Base-by-base conservation (phyloP, 1,140 invertebrate species). In the Rhopalosiphum maidis region DNA sequence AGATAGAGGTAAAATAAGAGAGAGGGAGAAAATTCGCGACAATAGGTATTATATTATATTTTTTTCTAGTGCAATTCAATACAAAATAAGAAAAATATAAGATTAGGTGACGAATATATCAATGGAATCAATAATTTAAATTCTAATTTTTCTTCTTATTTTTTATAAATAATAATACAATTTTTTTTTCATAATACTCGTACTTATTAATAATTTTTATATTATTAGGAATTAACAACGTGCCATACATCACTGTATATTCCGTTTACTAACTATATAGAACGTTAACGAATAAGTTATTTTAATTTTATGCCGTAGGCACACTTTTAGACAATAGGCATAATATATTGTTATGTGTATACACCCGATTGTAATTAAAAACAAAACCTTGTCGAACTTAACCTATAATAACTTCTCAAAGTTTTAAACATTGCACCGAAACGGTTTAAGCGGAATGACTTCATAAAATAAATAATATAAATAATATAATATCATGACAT, bases 41-140 rank as follows among this genome's bases (percentile, higher is more conserved):
- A 35, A 87, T 87, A 23, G 86, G 30, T 77, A 68, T 68, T 68
- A 11, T 30, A 77, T 87, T 87, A 87, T 87, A 51, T 87, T 87
- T 30, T 48, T 48, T 48, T 7, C 77, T 4, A 5, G 77, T 37
- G 77, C 35, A 18, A 83, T 8, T n/a, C n/a, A 15, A 77, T 77
- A 18, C 4, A 5, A 77, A n/a, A 77, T 4, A 11, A n/a, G n/a
- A 35, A 77, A 77, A 9, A n/a, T 1, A 15, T 77, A 77, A 15
- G 60, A 15, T 68, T 68, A 15, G 60, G 30, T 77, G n/a, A n/a
- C 15, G 5, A 77, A 77, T 77, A 77, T n/a, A 0, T 77, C 30
- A 6, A n/a, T 4, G 30, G 30, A 6, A 77, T n/a, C 60, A 77
- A 77, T 77, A 68, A 68, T 77, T 35, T 5, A 4, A 77, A 77